These are phyloP conservation scores for honey bee (Apis mellifera) DNA, from an alignment of 1,140 invertebrate species.

Conservation along the genomic window DNA sequence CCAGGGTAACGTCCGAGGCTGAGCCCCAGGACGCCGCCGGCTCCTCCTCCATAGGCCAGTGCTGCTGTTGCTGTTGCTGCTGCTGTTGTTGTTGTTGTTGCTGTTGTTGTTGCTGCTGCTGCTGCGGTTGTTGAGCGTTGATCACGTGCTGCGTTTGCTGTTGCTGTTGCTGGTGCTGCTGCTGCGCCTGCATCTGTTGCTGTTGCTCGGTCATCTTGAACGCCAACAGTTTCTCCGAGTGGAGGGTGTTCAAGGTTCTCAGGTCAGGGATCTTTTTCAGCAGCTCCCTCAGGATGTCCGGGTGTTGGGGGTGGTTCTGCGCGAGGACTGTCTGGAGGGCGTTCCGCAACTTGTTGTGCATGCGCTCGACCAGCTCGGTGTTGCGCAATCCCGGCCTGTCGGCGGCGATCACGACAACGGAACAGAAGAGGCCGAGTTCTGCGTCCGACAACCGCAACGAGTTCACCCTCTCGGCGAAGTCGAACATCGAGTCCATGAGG, in stretches of 20 bases:
- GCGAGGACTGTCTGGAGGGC: conserved; percentile 92
- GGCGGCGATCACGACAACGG: conserved; percentile 96
- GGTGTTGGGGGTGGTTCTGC: conserved; percentile 92
- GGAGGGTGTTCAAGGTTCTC: conserved; percentile 96
- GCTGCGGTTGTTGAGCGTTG: conserved; percentile 75
- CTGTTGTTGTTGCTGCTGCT: conserved; percentile 71
- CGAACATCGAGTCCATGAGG: conserved; percentile 98
- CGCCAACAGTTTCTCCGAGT: conserved; percentile 96
- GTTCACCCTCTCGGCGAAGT: conserved; percentile 97
- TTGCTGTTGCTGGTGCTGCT: conserved; percentile 70
- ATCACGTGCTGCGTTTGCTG: conserved; percentile 69
- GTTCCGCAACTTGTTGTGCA: conserved; percentile 93
- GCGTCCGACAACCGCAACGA: conserved; percentile 93
- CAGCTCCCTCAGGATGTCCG: conserved; percentile 91
- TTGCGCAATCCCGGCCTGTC: conserved; percentile 96
- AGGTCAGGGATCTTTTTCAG: conserved; percentile 97
- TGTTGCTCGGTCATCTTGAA: conserved; percentile 95
- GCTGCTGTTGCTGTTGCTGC: conserved; percentile 81
- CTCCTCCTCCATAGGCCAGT: conserved; percentile 80
- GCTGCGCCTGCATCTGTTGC: conserved; percentile 87
- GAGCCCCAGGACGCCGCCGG: conserved; percentile 85
- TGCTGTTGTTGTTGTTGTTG: conserved; percentile 72
- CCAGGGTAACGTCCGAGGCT: conserved; percentile 85
- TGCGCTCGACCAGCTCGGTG: conserved; percentile 94
- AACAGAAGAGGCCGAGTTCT: conserved; percentile 96